A percentile compares a stretch with the other conserved stretches of the same genome.
phyloP scores from a whole-genome alignment of 64 coral and sea anemone genomes.

The Dendronephthya gigantea region DNA sequence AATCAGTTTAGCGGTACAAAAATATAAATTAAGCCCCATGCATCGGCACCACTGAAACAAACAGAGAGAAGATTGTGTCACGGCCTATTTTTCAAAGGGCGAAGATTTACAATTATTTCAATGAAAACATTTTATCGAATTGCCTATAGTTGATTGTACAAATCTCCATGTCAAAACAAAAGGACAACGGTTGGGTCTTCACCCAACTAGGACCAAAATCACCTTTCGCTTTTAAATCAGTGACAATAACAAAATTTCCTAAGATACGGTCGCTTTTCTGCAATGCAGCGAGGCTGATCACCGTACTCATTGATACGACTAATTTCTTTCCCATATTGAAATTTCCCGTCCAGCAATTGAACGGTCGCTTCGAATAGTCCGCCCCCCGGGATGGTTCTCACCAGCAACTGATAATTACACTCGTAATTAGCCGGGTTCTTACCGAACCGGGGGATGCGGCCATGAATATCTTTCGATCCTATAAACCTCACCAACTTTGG shows the following conservation, averaged over 20 bases:
- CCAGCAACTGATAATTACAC: conserved; percentile 73
- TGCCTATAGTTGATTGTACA: too few species aligned
- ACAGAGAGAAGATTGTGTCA: too few species aligned
- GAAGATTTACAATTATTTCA: too few species aligned
- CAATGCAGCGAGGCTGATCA: conserved; percentile 72
- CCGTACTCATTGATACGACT: conserved; percentile 92
- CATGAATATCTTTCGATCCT: conserved; percentile 55
- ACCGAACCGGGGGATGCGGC: conserved; percentile 57
- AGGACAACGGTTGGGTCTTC: too few species aligned
- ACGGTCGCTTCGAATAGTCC: conserved; percentile 71
- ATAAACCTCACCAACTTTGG: conserved; percentile 56
- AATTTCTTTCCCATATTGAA: conserved; percentile 46
- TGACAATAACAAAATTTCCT: conserved; percentile 87
- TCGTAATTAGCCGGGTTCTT: conserved; percentile 18
- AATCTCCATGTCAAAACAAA: too few species aligned
- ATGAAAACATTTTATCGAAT: too few species aligned
- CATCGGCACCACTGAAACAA: too few species aligned
- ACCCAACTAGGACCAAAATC: too few species aligned
- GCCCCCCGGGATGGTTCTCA: conserved; percentile 56
- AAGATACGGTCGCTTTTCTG: conserved; percentile 54
- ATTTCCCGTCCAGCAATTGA: conserved; percentile 33
- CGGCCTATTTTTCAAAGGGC: too few species aligned
- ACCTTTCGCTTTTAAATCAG: neutral
- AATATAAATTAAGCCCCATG: too few species aligned
- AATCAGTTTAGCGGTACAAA: too few species aligned